Base-by-base conservation (phyloP, 2,797 vertebrate species). In the Silurus aristotelis region DNA sequence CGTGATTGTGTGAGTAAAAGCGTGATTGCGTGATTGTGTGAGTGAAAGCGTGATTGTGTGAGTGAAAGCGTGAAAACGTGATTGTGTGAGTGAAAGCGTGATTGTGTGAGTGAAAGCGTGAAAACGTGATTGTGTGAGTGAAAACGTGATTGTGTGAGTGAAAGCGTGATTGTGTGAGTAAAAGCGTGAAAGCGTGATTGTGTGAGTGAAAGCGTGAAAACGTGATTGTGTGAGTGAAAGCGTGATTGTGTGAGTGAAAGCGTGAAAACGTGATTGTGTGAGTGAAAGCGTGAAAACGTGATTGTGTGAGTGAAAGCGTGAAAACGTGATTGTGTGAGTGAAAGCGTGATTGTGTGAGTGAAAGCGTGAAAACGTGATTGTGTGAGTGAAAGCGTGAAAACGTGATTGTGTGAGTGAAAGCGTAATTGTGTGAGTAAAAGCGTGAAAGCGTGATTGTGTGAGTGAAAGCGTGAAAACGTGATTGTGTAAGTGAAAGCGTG, bases 261-360 rank as follows among this genome's bases (percentile, higher is more conserved):
- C 7, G 12, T n/a, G 10, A 72, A 1, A 5, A 0, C 0, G 68
- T 6, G 2, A 15, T n/a, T n/a, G 12, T 3, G 0, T 2, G 31
- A 31, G 7, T 1, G 5, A 15, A 1, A 0, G 6, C 17, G 12
- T 17, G 1, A 31, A 31, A 31, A 1, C 2, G 31, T 31, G 17
- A 14, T 1, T 48, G 0, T 22, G 0, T 0, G n/a, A 22, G 43
- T 22, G 20, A n/a, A 80, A 2, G 2, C n/a, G n/a, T n/a, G n/a
- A n/a, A n/a, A n/a, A n/a, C 19, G 46, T 4, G 10, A 22, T 22
- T 71, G 6, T 19, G 19, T 13, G 22, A 6, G 31, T 27, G 1
- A 64, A 3, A 22, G 60, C 2, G 17, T 68, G 0, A 68, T 17
- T n/a, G 1, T 13, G 46, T 14, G 9, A 55, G 46, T 25, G 6